phyloP scores from a whole-genome alignment of 2,888 invertebrate species.

The Selenia dentaria region DNA sequence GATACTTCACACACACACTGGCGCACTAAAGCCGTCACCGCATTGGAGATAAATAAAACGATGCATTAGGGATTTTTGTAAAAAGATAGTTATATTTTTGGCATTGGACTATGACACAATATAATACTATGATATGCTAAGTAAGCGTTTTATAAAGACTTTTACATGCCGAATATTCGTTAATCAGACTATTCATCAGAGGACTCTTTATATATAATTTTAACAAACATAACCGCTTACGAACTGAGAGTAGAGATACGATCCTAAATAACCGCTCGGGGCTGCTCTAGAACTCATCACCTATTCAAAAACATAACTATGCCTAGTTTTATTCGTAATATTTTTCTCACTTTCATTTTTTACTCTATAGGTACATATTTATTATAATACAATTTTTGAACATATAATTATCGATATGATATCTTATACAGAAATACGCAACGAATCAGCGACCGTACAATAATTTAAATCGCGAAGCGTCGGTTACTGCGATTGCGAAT shows the following conservation, averaged over 20 bases:
- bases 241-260: conserved; percentile 77
- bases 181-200: conserved; percentile 84
- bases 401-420: conserved; percentile 84
- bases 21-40: conserved; percentile 27
- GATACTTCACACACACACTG: conserved; percentile 16
- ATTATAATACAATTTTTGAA: conserved; percentile 82
- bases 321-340: conserved; percentile 80
- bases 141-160: conserved; percentile 85
- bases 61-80: conserved; percentile 80
- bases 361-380: conserved; percentile 81
- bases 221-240: conserved; percentile 83
- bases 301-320: conserved; percentile 81
- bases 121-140: conserved; percentile 85
- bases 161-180: conserved; percentile 84
- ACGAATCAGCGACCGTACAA: conserved; percentile 78
- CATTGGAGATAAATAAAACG: conserved; percentile 75
- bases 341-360: conserved; percentile 84
- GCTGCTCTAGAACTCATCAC: conserved; percentile 72
- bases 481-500: conserved; percentile 76
- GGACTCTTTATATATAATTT: conserved; percentile 84
- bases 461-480: conserved; percentile 72
- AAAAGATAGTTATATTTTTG: conserved; percentile 85
- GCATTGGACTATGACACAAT: conserved; percentile 85
- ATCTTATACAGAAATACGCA: conserved; percentile 81
- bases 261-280: conserved; percentile 67